Conservation (phyloP, 2,888 invertebrate species). For the Reticulitermes lucifugus region DNA sequence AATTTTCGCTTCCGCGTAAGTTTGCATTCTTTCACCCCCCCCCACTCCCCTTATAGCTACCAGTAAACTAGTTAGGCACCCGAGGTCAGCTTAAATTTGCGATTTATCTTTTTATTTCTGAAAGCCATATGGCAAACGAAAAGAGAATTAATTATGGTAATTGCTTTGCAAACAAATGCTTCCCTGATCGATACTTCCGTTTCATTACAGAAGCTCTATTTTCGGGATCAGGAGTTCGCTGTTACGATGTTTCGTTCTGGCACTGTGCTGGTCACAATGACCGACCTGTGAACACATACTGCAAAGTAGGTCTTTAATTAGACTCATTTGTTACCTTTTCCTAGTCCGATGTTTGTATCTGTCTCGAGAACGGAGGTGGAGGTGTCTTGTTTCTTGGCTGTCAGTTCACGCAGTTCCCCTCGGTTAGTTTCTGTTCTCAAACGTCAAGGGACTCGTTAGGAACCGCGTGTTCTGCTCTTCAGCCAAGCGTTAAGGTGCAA, state of each 20-base stretch:
- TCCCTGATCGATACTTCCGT: too few relatives aligned
- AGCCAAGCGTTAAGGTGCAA: conserved; percentile 35
- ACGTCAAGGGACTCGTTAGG: conserved; percentile 38
- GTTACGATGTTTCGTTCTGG: background rate
- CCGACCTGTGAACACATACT: background rate
- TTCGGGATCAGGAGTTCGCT: too few relatives aligned
- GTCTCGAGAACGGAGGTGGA: background rate
- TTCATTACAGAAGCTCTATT: too few relatives aligned
- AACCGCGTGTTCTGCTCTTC: conserved; percentile 29
- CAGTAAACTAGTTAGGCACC: too few relatives aligned
- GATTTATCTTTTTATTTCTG: too few relatives aligned
- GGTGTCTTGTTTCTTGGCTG: conserved; percentile 33
- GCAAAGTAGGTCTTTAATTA: background rate
- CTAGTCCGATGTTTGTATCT: conserved; percentile 1
- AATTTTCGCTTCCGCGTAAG: too few relatives aligned
- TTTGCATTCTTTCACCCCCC: too few relatives aligned
- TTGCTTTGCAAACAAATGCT: too few relatives aligned
- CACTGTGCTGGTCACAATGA: background rate
- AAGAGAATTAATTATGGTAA: too few relatives aligned
- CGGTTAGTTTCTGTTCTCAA: conserved; percentile 25
- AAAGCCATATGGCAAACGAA: too few relatives aligned
- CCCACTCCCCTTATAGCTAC: too few relatives aligned
- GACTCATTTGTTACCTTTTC: conserved; percentile 24
- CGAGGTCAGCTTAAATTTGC: too few relatives aligned
- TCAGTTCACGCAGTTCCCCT: conserved; percentile 32